Evolutionary conservation across 1,140 invertebrate genomes (phyloP).

Genomic region (Saxidomus purpurata): DNA sequence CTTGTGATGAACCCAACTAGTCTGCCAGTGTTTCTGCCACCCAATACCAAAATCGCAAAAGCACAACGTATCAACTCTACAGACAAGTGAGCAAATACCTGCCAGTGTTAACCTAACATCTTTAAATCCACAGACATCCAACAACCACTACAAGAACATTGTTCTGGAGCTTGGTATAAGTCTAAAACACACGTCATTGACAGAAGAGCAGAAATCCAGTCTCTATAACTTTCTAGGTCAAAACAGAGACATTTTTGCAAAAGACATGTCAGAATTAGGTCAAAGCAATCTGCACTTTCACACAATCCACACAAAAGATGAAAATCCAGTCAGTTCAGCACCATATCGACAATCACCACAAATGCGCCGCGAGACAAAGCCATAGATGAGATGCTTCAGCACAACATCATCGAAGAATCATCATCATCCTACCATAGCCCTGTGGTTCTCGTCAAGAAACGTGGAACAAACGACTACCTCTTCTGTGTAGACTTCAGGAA

Average conservation of each 20-base stretch:
- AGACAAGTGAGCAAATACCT: neutral
- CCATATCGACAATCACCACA: slow-evolving; percentile 56
- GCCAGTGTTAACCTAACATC: neutral
- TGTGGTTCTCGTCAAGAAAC: slow-evolving; percentile 47
- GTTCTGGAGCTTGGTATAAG: neutral
- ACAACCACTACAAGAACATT: neutral
- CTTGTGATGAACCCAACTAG: neutral
- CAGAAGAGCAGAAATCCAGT: neutral
- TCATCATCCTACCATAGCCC: slow-evolving; percentile 37
- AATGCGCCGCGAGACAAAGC: slow-evolving; percentile 13
- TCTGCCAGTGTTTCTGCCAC: neutral
- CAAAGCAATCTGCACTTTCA: slow-evolving; percentile 32
- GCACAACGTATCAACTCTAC: neutral
- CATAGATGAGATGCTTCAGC: slow-evolving; percentile 54
- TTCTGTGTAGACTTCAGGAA: slow-evolving; percentile 65
- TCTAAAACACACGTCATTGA: neutral
- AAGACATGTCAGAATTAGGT: slow-evolving; percentile 64
- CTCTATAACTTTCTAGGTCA: neutral
- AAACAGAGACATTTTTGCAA: slow-evolving; percentile 66
- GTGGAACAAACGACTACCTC: slow-evolving; percentile 43
- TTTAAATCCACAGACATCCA: neutral
- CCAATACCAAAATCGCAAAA: neutral
- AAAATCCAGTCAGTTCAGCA: slow-evolving; percentile 46
- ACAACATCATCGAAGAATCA: slow-evolving; percentile 36
- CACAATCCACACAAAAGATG: slow-evolving; percentile 64